A percentile compares a stretch with the other conserved stretches of the same genome.
Evolutionary conservation across 92 coral and sea anemone species (phyloP).

Genomic region (Siderastrea radians): DNA sequence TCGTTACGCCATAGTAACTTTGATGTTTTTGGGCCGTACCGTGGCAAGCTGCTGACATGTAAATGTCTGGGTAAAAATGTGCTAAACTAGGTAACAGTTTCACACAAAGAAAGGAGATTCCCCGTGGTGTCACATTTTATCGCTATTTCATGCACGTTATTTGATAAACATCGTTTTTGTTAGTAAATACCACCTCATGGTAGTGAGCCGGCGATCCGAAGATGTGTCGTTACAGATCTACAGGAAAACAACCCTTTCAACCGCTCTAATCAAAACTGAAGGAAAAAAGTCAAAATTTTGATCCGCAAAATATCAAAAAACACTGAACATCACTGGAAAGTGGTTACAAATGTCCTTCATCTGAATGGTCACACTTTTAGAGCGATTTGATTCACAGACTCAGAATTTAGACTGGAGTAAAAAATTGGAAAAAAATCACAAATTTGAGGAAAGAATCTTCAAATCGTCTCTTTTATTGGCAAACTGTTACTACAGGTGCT

Average conservation of each 20-base stretch:
- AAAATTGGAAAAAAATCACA: too few relatives aligned
- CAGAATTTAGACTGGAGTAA: too few relatives aligned
- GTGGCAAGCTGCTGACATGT: slow-evolving; percentile 1
- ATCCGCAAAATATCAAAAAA: background rate
- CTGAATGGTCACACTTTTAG: too few relatives aligned
- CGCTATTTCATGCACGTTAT: background rate
- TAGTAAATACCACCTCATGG: slow-evolving; percentile 1
- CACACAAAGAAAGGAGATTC: slow-evolving; percentile 8
- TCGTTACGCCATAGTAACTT: background rate
- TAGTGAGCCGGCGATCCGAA: background rate
- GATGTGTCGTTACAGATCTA: background rate
- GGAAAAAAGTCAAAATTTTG: background rate
- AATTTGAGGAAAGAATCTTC: too few relatives aligned
- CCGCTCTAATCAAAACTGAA: too few relatives aligned
- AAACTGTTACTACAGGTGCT: too few relatives aligned
- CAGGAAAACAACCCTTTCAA: too few relatives aligned
- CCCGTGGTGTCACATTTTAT: slow-evolving; percentile 20
- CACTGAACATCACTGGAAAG: too few relatives aligned
- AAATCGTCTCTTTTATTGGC: too few relatives aligned
- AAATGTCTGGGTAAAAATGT: slow-evolving; percentile 25
- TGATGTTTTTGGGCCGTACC: background rate
- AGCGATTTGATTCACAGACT: too few relatives aligned
- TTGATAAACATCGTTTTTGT: background rate
- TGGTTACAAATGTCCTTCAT: too few relatives aligned
- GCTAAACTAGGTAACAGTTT: slow-evolving; percentile 38